Evolutionary conservation across 2,113 vertebrate species (phyloP).

Genomic region (Chiloscyllium plagiosum): DNA sequence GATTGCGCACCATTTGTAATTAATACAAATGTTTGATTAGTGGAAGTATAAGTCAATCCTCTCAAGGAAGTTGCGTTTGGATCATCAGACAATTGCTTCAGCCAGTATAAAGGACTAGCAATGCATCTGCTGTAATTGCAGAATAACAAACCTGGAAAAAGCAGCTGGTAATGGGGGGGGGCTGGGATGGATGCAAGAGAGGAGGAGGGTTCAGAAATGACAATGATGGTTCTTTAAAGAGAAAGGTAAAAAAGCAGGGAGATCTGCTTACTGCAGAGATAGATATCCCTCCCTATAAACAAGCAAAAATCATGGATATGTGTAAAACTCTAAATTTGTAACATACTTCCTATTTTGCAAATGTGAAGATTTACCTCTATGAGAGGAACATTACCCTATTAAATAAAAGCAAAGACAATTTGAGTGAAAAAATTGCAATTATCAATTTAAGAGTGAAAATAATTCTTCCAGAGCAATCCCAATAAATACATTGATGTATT

Average conservation of each 20-base stretch:
- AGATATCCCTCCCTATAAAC: background rate
- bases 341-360: background rate
- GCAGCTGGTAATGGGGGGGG: background rate
- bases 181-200: background rate
- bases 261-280: background rate
- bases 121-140: background rate
- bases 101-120: background rate
- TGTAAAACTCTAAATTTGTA: background rate
- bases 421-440: background rate
- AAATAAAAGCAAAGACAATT: background rate
- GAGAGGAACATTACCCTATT: background rate
- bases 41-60: background rate
- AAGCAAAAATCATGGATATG: background rate
- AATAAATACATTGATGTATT: background rate
- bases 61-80: background rate
- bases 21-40: background rate
- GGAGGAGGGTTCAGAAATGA: background rate
- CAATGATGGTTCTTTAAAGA: background rate
- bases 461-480: background rate
- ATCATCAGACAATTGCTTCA: background rate
- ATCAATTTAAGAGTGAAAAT: background rate
- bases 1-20: background rate
- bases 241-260: background rate
- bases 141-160: background rate
- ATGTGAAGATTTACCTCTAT: background rate